Base-by-base conservation (phyloP, 2,888 invertebrate genomes). In the Homarus gammarus region DNA sequence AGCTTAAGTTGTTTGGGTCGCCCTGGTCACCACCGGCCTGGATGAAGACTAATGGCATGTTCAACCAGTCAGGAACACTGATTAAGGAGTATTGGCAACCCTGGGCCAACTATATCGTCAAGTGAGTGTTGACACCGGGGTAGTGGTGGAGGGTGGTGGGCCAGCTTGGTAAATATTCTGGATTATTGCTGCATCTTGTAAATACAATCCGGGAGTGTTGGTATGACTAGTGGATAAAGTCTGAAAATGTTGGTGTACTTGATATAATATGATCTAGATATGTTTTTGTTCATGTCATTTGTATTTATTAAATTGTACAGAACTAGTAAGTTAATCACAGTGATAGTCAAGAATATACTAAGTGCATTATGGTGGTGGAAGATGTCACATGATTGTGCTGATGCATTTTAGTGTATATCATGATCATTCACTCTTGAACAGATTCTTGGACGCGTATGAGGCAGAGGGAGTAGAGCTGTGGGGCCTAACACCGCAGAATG, bases 401-500 rank as follows among this genome's bases (percentile, higher is more conserved):
- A 27, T 15, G n/a, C 1, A n/a, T 31, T 10, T 18, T 3, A 56
- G 18, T 18, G 56, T 10, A n/a, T n/a, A n/a, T n/a, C n/a, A n/a
- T n/a, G n/a, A n/a, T 56, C 10, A 56, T n/a, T n/a, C n/a, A n/a
- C n/a, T n/a, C n/a, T n/a, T n/a, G n/a, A n/a, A 38, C 72, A 85
- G 85, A 36, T 92, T 91, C 72, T 73, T 91, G 33, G 87, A 91
- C 36, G 89, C 64, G 6, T 91, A 92, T 68, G 87, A 91, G n/a
- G 81, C 68, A 44, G 86, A 81, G 22, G 94, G 93, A 15, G 93
- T 92, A 5, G 75, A 91, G 2, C 93, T 95, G 79, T 99, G 98
- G 98, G 97, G 96, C 0, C 94, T 98, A 49, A 97, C 98, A 0
- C 96, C 97, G 0, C 97, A 97, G 38, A 98, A 98, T 93, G 98